Evolutionary conservation across 1,140 invertebrate genomes (phyloP).

Genomic region (Tetramorium simillimum): DNA sequence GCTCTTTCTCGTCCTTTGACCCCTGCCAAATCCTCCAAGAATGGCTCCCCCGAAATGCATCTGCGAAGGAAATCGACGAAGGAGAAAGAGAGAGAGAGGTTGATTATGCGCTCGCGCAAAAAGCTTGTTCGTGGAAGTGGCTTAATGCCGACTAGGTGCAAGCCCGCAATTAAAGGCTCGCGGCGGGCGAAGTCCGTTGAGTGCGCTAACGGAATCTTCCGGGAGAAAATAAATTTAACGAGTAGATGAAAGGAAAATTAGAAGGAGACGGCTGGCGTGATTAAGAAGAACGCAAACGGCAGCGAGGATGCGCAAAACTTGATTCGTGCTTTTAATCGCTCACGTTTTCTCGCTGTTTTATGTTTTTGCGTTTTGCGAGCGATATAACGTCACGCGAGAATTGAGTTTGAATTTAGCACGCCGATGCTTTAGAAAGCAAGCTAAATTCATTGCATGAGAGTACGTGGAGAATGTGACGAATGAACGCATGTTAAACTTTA

Average conservation of each 20-base stretch:
- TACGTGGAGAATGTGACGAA: background rate
- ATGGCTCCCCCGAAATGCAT: conserved; percentile 32
- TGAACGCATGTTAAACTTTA: background rate
- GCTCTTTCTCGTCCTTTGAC: conserved; percentile 67
- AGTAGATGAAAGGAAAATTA: conserved; percentile 14
- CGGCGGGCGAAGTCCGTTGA: background rate
- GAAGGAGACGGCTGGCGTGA: background rate
- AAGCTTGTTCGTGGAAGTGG: conserved; percentile 16
- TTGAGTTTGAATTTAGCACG: background rate
- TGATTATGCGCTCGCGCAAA: conserved; percentile 2
- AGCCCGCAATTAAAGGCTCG: conserved; percentile 24
- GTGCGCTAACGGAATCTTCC: background rate
- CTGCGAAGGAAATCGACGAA: background rate
- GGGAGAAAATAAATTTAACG: conserved; percentile 45
- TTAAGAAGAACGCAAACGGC: background rate
- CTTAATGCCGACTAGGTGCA: background rate
- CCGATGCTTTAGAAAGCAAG: background rate
- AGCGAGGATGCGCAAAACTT: background rate
- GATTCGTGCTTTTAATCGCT: background rate
- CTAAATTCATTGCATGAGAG: background rate
- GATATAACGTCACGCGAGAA: background rate
- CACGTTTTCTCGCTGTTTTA: background rate
- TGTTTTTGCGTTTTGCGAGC: background rate
- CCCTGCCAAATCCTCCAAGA: conserved; percentile 51
- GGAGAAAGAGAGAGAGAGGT: background rate